Evolutionary conservation across 2,888 invertebrate genomes (phyloP).

Genomic region (Dorcus hopei): DNA sequence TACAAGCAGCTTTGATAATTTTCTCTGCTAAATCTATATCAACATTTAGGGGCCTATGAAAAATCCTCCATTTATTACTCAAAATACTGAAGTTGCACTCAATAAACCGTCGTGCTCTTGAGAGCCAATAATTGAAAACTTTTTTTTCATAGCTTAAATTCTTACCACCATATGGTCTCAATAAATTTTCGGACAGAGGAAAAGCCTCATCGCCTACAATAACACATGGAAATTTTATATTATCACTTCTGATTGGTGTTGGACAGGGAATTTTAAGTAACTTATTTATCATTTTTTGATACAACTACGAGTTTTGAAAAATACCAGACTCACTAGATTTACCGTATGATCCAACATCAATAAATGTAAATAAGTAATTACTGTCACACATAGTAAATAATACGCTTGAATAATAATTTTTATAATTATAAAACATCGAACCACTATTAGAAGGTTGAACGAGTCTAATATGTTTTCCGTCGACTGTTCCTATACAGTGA

Average conservation of each 20-base stretch:
- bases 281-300: neutral
- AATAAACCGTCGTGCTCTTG: constrained; percentile 25
- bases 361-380: constrained; percentile 29
- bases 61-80: constrained; percentile 31
- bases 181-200: constrained; percentile 11
- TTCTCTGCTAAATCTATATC: neutral
- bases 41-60: constrained; percentile 22
- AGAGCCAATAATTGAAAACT: constrained; percentile 29
- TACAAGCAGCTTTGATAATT: neutral
- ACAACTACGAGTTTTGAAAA: constrained; percentile 23
- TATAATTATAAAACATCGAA: constrained; percentile 32
- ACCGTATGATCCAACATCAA: constrained; percentile 32
- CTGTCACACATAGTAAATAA: constrained; percentile 19
- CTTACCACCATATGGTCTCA: constrained; percentile 10
- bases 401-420: constrained; percentile 30
- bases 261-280: neutral
- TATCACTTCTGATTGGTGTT: neutral
- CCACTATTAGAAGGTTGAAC: constrained; percentile 30
- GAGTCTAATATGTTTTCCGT: constrained; percentile 34
- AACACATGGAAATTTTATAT: constrained; percentile 25
- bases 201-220: constrained; percentile 27
- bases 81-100: constrained; percentile 35
- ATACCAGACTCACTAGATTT: constrained; percentile 30
- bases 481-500: constrained; percentile 26
- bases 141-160: constrained; percentile 14